Evolutionary conservation across 1,140 invertebrate species (phyloP).

Genomic region (Carposina sasakii): DNA sequence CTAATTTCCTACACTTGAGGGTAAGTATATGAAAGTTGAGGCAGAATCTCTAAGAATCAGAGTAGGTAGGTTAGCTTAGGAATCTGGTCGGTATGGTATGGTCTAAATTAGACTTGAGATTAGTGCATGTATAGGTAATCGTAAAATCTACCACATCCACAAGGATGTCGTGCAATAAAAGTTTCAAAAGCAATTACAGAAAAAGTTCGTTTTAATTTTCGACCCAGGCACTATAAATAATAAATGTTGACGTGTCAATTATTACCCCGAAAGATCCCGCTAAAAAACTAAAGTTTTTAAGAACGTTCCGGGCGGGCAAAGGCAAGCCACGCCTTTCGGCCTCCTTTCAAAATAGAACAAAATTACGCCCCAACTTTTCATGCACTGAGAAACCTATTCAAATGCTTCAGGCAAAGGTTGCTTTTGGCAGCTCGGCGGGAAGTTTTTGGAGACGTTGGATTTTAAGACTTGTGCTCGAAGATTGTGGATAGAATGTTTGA

Average conservation of each 20-base stretch:
- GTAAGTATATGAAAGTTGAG: no score
- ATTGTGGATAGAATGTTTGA: neutral
- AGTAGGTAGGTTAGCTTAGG: no score
- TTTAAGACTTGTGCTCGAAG: neutral
- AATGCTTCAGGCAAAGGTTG: neutral
- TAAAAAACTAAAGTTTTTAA: conserved; percentile 19
- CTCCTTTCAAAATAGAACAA: neutral
- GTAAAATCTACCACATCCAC: conserved; percentile 44
- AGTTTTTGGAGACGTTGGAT: neutral
- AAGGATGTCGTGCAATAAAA: conserved; percentile 34
- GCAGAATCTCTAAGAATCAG: no score
- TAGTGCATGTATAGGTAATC: no score
- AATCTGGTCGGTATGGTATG: no score
- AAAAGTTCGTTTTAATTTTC: conserved; percentile 57
- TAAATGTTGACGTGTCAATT: conserved; percentile 64
- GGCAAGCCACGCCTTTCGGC: conserved; percentile 46
- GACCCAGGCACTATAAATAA: conserved; percentile 51
- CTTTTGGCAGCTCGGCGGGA: neutral
- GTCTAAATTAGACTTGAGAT: no score
- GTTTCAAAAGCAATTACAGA: conserved; percentile 61
- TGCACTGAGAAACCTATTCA: neutral
- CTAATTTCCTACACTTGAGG: no score
- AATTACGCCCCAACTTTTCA: neutral
- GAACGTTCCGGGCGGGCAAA: conserved; percentile 33
- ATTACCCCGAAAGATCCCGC: conserved; percentile 52